Evolutionary conservation across 2,113 vertebrate species (phyloP).

Genomic region (Coryphaenoides rupestris): DNA sequence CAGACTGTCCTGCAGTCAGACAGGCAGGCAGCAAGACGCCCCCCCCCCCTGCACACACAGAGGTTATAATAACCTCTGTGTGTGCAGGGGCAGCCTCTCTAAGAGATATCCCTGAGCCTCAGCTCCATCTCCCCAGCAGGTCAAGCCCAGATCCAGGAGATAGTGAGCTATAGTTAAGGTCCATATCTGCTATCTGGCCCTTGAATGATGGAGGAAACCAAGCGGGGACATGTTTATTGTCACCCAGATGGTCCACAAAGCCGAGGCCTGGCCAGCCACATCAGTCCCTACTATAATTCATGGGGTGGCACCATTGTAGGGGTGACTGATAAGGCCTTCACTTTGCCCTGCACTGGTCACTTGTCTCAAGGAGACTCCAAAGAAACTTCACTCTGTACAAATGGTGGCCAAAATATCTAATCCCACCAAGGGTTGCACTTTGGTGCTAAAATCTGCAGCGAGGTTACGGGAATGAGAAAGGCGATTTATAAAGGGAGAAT

Average conservation of each 20-base stretch:
- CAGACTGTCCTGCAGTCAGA: conserved; percentile 28
- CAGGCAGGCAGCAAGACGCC: conserved; percentile 26
- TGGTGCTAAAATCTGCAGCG: conserved; percentile 82
- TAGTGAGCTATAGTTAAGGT: conserved; percentile 82
- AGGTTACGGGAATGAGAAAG: conserved; percentile 70
- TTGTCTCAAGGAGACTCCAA: conserved; percentile 94
- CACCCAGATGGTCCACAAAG: no score
- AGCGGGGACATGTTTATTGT: no score
- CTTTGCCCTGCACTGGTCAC: conserved; percentile 81
- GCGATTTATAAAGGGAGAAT: conserved; percentile 68
- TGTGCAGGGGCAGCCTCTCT: conserved; percentile 58
- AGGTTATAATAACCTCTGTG: conserved; percentile 73
- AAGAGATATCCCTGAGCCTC: conserved; percentile 87
- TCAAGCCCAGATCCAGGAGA: conserved; percentile 87
- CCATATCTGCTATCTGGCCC: no score
- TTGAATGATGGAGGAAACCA: no score
- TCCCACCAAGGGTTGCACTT: conserved; percentile 70
- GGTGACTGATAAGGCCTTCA: conserved; percentile 94
- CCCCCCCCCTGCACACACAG: conserved; percentile 49
- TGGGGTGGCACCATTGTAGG: conserved; percentile 77
- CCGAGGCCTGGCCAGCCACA: conserved; percentile 58
- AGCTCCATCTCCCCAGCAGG: conserved; percentile 84
- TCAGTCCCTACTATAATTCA: conserved; percentile 87
- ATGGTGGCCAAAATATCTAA: conserved; percentile 83
- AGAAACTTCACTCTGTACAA: conserved; percentile 89